Evolutionary conservation across 2,888 invertebrate species (phyloP).

Genomic region (Odontocolon sp.): DNA sequence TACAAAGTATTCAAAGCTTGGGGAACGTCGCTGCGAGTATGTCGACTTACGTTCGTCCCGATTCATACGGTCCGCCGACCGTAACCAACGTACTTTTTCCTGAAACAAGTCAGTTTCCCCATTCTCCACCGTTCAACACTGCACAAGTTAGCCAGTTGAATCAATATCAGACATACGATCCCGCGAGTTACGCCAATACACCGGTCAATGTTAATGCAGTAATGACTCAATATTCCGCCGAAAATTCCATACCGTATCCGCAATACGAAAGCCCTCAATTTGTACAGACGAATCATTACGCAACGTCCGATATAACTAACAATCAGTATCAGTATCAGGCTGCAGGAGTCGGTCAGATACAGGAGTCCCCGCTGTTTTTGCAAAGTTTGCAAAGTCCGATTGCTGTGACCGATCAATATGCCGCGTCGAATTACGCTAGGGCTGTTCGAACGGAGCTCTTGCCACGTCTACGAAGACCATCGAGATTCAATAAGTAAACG

Average conservation of each 20-base stretch:
- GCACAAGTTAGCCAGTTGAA: slow-evolving; percentile 69
- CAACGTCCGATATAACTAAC: slow-evolving; percentile 67
- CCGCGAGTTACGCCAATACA: slow-evolving; percentile 68
- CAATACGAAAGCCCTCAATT: slow-evolving; percentile 73
- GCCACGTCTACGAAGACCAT: slow-evolving; percentile 71
- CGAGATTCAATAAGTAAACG: slow-evolving; percentile 72
- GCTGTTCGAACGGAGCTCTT: slow-evolving; percentile 72
- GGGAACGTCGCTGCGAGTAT: slow-evolving; percentile 68
- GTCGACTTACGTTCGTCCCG: slow-evolving; percentile 71
- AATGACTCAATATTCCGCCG: slow-evolving; percentile 71
- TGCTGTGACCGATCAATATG: slow-evolving; percentile 73
- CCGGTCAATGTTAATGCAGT: slow-evolving; percentile 72
- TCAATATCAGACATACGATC: slow-evolving; percentile 73
- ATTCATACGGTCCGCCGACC: slow-evolving; percentile 70
- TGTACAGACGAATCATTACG: slow-evolving; percentile 73
- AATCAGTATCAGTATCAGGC: slow-evolving; percentile 71
- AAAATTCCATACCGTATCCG: slow-evolving; percentile 72
- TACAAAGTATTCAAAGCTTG: slow-evolving; percentile 67
- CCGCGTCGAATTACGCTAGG: slow-evolving; percentile 71
- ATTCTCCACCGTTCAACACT: slow-evolving; percentile 70
- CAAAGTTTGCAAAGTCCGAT: slow-evolving; percentile 74
- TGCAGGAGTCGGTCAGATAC: slow-evolving; percentile 69
- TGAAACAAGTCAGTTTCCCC: slow-evolving; percentile 72
- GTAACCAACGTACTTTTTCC: slow-evolving; percentile 71
- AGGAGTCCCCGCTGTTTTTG: slow-evolving; percentile 73